A percentile compares a stretch with the other conserved stretches of the same genome.
phyloP scores from a whole-genome alignment of 2,113 vertebrate species.

The Mus pahari region DNA sequence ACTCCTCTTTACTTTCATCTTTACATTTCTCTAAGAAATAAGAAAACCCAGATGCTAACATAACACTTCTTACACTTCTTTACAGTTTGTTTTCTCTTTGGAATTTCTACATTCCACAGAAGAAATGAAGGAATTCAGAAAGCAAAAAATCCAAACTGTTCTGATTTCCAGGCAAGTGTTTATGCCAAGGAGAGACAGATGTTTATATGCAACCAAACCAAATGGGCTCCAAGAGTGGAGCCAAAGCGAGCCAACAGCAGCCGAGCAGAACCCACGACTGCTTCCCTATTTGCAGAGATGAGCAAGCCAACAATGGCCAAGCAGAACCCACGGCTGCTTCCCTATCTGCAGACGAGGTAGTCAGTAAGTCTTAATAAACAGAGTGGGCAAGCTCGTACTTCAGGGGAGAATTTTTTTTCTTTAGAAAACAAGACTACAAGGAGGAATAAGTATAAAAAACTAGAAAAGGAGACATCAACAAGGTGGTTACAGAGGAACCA shows the following conservation, averaged over 20 bases:
- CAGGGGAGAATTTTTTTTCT: neutral
- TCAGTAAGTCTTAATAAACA: neutral
- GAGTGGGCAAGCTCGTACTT: neutral
- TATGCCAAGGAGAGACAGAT: slow-evolving; percentile 69
- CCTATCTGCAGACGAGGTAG: neutral
- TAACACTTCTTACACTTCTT: slow-evolving; percentile 63
- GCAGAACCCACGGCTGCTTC: neutral
- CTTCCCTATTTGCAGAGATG: neutral
- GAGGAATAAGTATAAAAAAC: neutral
- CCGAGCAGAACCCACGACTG: neutral
- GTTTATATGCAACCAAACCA: slow-evolving; percentile 36
- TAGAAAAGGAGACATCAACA: neutral
- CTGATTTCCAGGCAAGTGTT: slow-evolving; percentile 70
- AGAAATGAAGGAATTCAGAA: slow-evolving; percentile 77
- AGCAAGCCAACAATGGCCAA: slow-evolving; percentile 12
- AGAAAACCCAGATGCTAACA: neutral
- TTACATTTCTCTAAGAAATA: slow-evolving; percentile 31
- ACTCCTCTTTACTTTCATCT: neutral
- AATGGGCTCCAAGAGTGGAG: slow-evolving; percentile 51
- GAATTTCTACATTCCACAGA: slow-evolving; percentile 52
- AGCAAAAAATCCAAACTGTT: slow-evolving; percentile 59
- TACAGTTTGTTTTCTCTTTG: slow-evolving; percentile 46
- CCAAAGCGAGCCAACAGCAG: neutral
- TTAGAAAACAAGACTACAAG: neutral
- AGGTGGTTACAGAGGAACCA: neutral